phyloP scores from a whole-genome alignment of 2,888 invertebrate genomes.

The Apomyelois bistriatella region DNA sequence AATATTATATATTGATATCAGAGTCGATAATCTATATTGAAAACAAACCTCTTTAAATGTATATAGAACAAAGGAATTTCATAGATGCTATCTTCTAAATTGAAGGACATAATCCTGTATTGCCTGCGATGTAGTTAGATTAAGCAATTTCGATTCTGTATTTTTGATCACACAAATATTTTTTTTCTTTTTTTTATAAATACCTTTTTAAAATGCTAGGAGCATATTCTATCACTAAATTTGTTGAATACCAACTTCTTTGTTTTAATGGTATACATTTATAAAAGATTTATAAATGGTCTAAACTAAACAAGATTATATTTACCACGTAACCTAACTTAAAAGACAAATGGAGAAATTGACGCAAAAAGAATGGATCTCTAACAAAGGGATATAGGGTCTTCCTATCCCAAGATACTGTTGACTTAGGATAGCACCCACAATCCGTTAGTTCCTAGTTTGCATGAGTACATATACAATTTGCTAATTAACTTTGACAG shows the following conservation, averaged over 20 bases:
- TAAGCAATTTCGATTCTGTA: not conserved
- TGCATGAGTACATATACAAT: slow-evolving; percentile 20
- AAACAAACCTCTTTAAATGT: too few relatives aligned
- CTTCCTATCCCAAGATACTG: slow-evolving; percentile 14
- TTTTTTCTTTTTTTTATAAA: too few relatives aligned
- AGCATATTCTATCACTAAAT: too few relatives aligned
- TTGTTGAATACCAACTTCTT: too few relatives aligned
- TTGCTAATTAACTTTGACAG: slow-evolving; percentile 20
- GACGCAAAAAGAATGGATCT: not conserved
- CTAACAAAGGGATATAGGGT: slow-evolving; percentile 15
- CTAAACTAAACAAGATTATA: too few relatives aligned
- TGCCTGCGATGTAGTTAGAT: slow-evolving; percentile 3
- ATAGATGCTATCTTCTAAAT: slow-evolving; percentile 7
- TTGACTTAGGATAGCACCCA: slow-evolving; percentile 20
- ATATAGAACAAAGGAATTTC: not conserved
- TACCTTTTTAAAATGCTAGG: too few relatives aligned
- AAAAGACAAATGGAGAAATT: not conserved
- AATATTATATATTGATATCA: too few relatives aligned
- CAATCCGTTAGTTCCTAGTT: slow-evolving; percentile 18
- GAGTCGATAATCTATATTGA: too few relatives aligned
- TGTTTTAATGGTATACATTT: too few relatives aligned
- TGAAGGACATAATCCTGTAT: slow-evolving; percentile 2
- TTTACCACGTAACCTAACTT: too few relatives aligned
- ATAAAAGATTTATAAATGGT: too few relatives aligned
- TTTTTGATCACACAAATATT: not conserved